Evolutionary conservation across 2,797 vertebrate genomes (phyloP), one percentile per base, ranked within the genome.

Genomic region (Hippocampus kuda): DNA sequence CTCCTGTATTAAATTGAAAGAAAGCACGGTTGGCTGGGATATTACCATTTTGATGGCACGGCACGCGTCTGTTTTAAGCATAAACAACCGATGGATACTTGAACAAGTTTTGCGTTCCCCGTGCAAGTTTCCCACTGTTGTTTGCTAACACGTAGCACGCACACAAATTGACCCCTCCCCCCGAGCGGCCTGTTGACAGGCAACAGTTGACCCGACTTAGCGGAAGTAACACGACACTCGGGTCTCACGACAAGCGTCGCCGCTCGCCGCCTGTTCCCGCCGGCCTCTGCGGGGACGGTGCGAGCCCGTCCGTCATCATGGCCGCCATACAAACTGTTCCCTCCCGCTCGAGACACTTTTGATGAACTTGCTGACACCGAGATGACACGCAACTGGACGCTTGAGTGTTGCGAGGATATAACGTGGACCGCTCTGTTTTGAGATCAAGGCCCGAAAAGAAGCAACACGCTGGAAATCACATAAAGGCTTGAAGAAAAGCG

Each of bases 91-190:
- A 64, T 64, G 12, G n/a, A 41, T 20, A 62, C 22, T 24, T 46
- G 6, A 63, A 64, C 62, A 24, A 24, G 62, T 44, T 41, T 59
- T 59, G 9, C 18, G 26, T 18, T 46, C 26, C 18, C 67, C 48
- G 6, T 70, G 64, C 46, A 72, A 67, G 49, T 71, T 85, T 87
- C 82, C 79, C 85, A 86, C 62, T 57, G 70, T 68, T 71, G 68
- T 71, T 77, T 76, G 76, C 79, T 72, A 80, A 76, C 75, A 68
- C 74, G 46, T n/a, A 64, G 56, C 20, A 18, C 44, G 18, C 63
- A 49, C 44, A 65, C 63, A 49, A 27, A 48, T 26, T 48, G 15
- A 11, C 22, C 56, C 24, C 84, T 68, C 51, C 68, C 60, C 74
- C 67, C 16, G 54, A 77, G 77, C 38, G 68, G 66, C 67, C 62